These are phyloP conservation scores for Cataglyphis cursor DNA, from an alignment of 2,888 invertebrate species.

Conservation along the genomic window DNA sequence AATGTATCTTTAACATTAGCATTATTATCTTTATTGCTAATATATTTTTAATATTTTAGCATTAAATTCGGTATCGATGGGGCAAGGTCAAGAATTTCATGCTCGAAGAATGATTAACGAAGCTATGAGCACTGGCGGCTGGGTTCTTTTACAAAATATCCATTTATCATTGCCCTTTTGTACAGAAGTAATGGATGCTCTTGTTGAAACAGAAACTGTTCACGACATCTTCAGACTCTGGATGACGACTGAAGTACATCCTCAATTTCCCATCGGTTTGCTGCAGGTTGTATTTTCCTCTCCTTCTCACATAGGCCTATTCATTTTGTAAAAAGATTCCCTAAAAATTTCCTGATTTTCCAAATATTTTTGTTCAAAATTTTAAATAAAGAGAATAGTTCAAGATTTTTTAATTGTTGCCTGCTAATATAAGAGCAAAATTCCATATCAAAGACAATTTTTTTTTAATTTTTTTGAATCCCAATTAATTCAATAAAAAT, in stretches of 20 bases:
- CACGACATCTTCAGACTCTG: slow-evolving; percentile 95
- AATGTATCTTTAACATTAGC: neutral
- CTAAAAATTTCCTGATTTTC: no score
- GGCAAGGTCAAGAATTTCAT: slow-evolving; percentile 97
- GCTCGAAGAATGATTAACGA: slow-evolving; percentile 94
- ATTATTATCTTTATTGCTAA: neutral
- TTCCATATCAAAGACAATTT: no score
- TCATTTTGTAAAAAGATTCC: no score
- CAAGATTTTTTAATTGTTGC: neutral
- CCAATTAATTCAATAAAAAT: no score
- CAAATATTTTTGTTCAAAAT: no score
- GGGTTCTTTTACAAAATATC: slow-evolving; percentile 98
- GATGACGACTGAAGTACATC: slow-evolving; percentile 98
- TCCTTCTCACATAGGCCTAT: no score
- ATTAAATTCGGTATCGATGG: slow-evolving; percentile 97
- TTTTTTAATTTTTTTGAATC: no score
- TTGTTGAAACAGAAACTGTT: slow-evolving; percentile 94
- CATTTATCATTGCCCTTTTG: slow-evolving; percentile 98
- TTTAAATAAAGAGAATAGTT: neutral
- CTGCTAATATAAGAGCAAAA: no score
- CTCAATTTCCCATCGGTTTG: slow-evolving; percentile 96
- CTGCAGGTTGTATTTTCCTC: slow-evolving; percentile 85
- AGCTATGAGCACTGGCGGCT: slow-evolving; percentile 93
- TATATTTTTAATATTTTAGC: slow-evolving; percentile 87
- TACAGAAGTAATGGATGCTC: slow-evolving; percentile 95